A percentile compares a stretch with the other conserved stretches of the same genome.
phyloP scores from a whole-genome alignment of 2,113 vertebrate species.

The Martes martes region DNA sequence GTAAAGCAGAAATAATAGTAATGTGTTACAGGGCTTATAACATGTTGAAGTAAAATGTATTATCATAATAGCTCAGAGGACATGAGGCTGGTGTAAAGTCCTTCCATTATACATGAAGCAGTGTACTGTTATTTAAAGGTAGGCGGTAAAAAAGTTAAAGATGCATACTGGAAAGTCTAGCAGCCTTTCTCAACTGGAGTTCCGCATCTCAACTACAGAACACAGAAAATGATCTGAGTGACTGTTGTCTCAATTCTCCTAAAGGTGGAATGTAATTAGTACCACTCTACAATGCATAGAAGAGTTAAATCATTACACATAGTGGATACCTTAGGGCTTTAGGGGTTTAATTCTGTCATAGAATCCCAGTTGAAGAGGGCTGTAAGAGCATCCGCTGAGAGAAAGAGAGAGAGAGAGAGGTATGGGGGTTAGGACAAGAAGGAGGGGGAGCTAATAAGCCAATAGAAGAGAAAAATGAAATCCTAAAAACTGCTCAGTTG shows the following conservation, averaged over 20 bases:
- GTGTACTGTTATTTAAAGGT: neutral
- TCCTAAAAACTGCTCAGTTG: neutral
- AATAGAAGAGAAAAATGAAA: neutral
- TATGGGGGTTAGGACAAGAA: too few relatives aligned
- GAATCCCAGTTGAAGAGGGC: neutral
- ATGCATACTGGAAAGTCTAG: neutral
- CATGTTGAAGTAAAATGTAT: neutral
- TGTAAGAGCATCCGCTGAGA: neutral
- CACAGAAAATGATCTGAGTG: neutral
- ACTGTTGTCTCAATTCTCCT: neutral
- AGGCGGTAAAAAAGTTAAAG: neutral
- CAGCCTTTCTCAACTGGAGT: neutral
- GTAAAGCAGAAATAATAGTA: constrained; percentile 3
- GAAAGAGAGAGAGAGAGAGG: fast-evolving
- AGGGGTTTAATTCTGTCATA: neutral
- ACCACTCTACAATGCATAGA: neutral
- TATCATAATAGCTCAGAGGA: neutral
- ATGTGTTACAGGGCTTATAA: neutral
- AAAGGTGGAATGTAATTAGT: neutral
- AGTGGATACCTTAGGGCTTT: neutral
- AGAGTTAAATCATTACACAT: neutral
- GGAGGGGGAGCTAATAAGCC: neutral
- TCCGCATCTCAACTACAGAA: neutral
- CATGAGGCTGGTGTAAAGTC: neutral
- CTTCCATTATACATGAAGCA: neutral